A percentile compares a stretch with the other conserved stretches of the same genome.
These are phyloP conservation scores for Bos indicus DNA, from an alignment of 2,113 vertebrate genomes.

Conservation along the genomic window DNA sequence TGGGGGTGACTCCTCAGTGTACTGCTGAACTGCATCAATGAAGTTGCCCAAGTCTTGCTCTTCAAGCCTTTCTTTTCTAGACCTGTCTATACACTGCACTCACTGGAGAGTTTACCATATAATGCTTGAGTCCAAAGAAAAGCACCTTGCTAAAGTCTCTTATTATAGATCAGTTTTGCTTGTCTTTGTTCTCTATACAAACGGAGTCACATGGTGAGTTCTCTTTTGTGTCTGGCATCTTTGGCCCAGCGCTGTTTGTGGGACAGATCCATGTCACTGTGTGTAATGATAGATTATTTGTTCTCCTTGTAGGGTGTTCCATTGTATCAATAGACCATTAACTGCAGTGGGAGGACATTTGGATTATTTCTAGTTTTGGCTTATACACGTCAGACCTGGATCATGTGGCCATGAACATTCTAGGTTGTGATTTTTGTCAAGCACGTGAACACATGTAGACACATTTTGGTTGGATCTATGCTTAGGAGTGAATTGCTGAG, in stretches of 20 bases:
- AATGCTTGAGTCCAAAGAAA: neutral
- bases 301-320: neutral
- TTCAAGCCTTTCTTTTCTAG: neutral
- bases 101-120: neutral
- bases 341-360: no score
- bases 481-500: neutral
- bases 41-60: neutral
- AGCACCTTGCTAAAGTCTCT: neutral
- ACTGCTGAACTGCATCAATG: neutral
- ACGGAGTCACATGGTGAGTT: neutral
- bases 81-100: neutral
- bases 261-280: neutral
- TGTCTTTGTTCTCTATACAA: neutral
- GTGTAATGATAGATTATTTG: no score
- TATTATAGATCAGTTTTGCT: neutral
- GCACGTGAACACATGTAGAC: no score
- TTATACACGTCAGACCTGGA: neutral
- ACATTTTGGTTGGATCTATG: neutral
- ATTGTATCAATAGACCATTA: neutral
- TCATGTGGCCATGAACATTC: neutral
- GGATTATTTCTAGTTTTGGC: neutral
- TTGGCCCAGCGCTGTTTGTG: neutral
- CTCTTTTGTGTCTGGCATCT: neutral
- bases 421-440: neutral
- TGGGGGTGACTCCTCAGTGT: neutral